Evolutionary conservation across 2,113 vertebrate genomes (phyloP), one percentile per base, ranked within the genome.

Genomic region (Tragelaphus buxtoni): DNA sequence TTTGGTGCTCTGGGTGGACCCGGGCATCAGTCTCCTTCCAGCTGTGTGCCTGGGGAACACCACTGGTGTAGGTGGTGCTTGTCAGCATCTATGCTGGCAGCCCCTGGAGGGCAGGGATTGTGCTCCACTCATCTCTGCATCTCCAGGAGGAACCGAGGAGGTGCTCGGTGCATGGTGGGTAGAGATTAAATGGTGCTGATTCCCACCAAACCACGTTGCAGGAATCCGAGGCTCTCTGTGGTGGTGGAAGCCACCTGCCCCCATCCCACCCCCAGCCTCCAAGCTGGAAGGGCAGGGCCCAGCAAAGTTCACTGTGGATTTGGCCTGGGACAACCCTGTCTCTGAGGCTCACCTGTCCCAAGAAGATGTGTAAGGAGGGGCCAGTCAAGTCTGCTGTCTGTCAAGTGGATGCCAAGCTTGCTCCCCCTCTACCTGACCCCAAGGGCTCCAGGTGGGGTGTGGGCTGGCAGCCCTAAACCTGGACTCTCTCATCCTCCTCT

Each of bases 51-150:
- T 4, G 2, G 10, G 16, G 58, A 55, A 42, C 24, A 10, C 35
- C 35, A 7, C 4, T 0, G 0, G 6, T 6, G 1, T 7, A 18
- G 45, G 4, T 0, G 4, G 13, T 24, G 9, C 74, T 51, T 9
- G 18, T 14, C 13, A 22, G 49, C 12, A 1, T 1, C 80, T 24
- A 3, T 0, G 3, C 45, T 5, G 11, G 32, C 53, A 63, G 39
- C 79, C 35, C 4, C 0, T 1, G 28, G 72, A 45, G 26, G 45
- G 2, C 26, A 20, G 10, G 16, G 12, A 7, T 0, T 5, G 22
- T 12, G 49, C 30, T 47, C n/a, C 9, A 7, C 8, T 49, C 35
- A 2, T 26, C 13, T 17, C 61, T 30, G 39, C n/a, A 47, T 32
- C 35, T 8, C n/a, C 49, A 18, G 22, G 18, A 14, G 30, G 79